phyloP scores from a whole-genome alignment of 2,888 invertebrate genomes.

The Formica aserva region DNA sequence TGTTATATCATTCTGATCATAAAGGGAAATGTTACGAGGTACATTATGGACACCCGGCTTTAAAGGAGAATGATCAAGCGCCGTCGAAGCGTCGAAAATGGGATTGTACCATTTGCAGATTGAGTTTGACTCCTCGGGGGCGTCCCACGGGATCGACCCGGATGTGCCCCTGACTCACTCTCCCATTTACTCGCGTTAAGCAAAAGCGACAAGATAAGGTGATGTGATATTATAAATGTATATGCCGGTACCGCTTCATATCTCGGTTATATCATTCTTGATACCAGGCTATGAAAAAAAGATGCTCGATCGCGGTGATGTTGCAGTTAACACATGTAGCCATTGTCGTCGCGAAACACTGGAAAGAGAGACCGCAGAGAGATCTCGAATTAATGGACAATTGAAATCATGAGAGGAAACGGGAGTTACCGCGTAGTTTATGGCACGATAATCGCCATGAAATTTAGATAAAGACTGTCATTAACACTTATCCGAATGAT shows the following conservation, averaged over 20 bases:
- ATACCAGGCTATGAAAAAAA: constrained; percentile 59
- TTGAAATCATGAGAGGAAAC: constrained; percentile 9
- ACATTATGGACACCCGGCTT: constrained; percentile 37
- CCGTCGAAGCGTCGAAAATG: constrained; percentile 61
- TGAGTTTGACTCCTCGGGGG: constrained; percentile 66
- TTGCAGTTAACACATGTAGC: constrained; percentile 6
- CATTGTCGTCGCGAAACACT: background rate
- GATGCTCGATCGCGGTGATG: constrained; percentile 7
- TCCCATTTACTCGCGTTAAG: constrained; percentile 53
- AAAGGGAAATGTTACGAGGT: constrained; percentile 50
- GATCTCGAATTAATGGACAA: constrained; percentile 12
- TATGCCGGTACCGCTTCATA: constrained; percentile 64
- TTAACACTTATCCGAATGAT: constrained; percentile 3
- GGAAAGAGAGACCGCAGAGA: background rate
- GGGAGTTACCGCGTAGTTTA: background rate
- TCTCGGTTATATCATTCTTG: constrained; percentile 67
- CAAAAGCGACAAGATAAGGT: constrained; percentile 60
- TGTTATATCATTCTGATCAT: constrained; percentile 37
- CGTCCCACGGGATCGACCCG: constrained; percentile 49
- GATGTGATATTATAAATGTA: constrained; percentile 72
- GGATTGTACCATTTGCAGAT: constrained; percentile 72
- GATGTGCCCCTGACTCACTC: constrained; percentile 50
- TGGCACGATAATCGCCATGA: background rate
- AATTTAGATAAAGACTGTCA: constrained; percentile 14
- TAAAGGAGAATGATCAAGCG: constrained; percentile 55